A percentile compares a stretch with the other conserved stretches of the same genome.
Conservation (phyloP, 2,888 invertebrate genomes). For the Oeneis ivallda region DNA sequence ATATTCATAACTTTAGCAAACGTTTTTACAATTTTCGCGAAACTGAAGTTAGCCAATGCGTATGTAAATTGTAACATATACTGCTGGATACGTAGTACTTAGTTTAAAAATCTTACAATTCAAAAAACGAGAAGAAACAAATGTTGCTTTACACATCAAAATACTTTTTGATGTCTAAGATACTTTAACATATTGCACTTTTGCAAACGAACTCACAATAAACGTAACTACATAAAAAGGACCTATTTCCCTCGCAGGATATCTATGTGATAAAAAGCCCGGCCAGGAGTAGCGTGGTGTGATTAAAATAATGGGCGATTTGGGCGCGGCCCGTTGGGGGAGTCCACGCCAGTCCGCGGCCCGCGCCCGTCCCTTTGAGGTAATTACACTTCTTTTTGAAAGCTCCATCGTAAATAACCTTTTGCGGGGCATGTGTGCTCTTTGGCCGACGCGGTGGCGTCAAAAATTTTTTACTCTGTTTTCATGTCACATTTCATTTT, state of each 20-base stretch:
- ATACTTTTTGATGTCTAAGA: background rate
- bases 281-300: slow-evolving; percentile 54
- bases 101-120: background rate
- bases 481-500: slow-evolving; percentile 20
- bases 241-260: slow-evolving; percentile 12
- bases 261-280: slow-evolving; percentile 57
- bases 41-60: too few relatives aligned
- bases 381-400: slow-evolving; percentile 46
- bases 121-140: background rate
- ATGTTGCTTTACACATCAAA: background rate
- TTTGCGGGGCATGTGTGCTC: slow-evolving; percentile 27
- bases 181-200: background rate
- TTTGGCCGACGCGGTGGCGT: slow-evolving; percentile 22
- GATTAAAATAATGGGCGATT: slow-evolving; percentile 78
- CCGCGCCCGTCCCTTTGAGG: slow-evolving; percentile 46
- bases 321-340: slow-evolving; percentile 61
- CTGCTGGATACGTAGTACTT: too few relatives aligned
- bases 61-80: too few relatives aligned
- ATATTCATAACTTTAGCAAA: too few relatives aligned
- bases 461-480: slow-evolving; percentile 20
- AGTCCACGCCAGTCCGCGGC: slow-evolving; percentile 31
- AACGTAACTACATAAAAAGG: background rate
- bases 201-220: background rate
- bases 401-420: slow-evolving; percentile 40
- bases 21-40: too few relatives aligned